Conservation (phyloP, 2,888 invertebrate species). For the Trachelus iudaicus region DNA sequence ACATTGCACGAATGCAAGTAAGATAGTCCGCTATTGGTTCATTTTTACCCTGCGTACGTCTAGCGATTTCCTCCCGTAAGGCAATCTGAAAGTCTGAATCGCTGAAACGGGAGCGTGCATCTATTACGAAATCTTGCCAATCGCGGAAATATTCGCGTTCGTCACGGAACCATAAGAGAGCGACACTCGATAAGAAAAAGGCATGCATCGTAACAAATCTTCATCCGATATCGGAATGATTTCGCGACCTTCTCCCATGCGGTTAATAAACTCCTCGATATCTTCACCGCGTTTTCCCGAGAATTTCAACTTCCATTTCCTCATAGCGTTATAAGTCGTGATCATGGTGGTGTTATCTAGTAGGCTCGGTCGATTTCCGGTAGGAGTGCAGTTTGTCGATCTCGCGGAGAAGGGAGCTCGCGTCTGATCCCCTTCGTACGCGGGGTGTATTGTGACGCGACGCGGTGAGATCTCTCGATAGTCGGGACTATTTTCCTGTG, state of each 20-base stretch:
- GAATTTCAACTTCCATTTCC: no score
- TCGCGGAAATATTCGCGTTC: neutral
- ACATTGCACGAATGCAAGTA: neutral
- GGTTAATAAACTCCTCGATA: neutral
- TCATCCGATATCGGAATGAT: neutral
- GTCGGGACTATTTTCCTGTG: no score
- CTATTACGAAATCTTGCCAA: neutral
- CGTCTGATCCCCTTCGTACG: no score
- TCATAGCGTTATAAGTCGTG: no score
- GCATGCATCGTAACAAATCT: neutral
- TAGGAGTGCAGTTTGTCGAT: no score
- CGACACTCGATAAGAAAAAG: neutral
- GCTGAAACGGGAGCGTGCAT: neutral
- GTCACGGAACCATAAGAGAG: conserved; percentile 3
- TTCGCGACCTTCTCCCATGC: neutral
- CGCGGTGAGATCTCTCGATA: no score
- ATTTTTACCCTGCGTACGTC: neutral
- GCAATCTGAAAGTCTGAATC: neutral
- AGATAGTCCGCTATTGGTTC: conserved; percentile 2
- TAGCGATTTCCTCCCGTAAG: neutral
- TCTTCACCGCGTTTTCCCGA: no score
- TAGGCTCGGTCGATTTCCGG: no score
- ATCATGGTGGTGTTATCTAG: no score
- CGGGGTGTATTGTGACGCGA: no score
- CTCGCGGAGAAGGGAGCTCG: no score